A percentile compares a stretch with the other conserved stretches of the same genome.
Evolutionary conservation across 2,888 invertebrate species (phyloP).

Genomic region (Cantharis rustica): DNA sequence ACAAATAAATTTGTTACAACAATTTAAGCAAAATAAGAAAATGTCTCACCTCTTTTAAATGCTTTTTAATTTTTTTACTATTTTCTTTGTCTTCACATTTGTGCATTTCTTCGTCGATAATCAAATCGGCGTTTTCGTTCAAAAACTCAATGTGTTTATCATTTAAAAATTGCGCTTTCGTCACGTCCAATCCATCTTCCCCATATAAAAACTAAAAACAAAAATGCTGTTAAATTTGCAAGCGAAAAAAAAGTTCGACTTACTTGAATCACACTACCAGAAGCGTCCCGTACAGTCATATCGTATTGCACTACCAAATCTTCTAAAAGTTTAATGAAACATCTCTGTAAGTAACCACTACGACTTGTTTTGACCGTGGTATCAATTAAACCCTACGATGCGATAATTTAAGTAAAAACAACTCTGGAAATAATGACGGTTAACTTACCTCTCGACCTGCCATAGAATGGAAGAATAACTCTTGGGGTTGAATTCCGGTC

Average conservation of each 20-base stretch:
- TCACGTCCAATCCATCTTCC: slow-evolving; percentile 91
- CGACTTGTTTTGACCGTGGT: slow-evolving; percentile 99
- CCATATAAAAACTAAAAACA: slow-evolving; percentile 78
- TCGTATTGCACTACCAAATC: slow-evolving; percentile 93
- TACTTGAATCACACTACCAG: slow-evolving; percentile 88
- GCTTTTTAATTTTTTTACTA: slow-evolving; percentile 59
- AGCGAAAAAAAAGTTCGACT: slow-evolving; percentile 12
- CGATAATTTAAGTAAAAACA: neutral
- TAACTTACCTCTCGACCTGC: slow-evolving; percentile 89
- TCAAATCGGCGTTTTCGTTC: slow-evolving; percentile 75
- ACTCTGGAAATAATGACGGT: neutral
- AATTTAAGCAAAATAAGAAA: neutral
- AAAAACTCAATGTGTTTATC: slow-evolving; percentile 78
- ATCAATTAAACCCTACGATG: slow-evolving; percentile 88
- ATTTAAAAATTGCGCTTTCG: slow-evolving; percentile 83
- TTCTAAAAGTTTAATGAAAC: slow-evolving; percentile 97
- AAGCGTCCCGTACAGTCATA: slow-evolving; percentile 93
- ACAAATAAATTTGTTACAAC: slow-evolving; percentile 20
- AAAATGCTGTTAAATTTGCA: neutral
- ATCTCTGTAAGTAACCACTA: slow-evolving; percentile 96
- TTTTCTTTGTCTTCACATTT: slow-evolving; percentile 56
- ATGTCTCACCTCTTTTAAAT: slow-evolving; percentile 61
- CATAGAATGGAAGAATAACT: slow-evolving; percentile 99
- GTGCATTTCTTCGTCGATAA: slow-evolving; percentile 61
- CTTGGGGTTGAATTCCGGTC: slow-evolving; percentile 98